phyloP scores from a whole-genome alignment of 2,113 vertebrate genomes.

The Salvelinus sp. region DNA sequence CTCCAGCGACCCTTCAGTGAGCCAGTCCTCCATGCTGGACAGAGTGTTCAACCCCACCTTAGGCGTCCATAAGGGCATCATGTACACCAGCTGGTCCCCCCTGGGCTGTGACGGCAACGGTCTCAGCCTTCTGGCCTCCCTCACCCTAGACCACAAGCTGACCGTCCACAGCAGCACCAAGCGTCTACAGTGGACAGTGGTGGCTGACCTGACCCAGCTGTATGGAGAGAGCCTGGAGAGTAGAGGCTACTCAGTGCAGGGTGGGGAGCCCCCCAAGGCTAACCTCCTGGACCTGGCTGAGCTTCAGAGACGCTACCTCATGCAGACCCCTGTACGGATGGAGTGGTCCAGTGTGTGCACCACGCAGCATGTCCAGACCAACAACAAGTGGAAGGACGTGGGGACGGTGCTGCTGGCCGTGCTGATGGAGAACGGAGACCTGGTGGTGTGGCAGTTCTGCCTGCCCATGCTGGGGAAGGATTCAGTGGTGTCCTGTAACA shows the following conservation, averaged over 20 bases:
- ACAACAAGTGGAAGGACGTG: slow-evolving; percentile 83
- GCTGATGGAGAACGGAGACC: slow-evolving; percentile 89
- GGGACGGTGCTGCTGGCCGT: slow-evolving; percentile 89
- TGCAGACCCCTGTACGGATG: slow-evolving; percentile 92
- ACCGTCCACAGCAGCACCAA: slow-evolving; percentile 85
- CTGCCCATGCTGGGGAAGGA: slow-evolving; percentile 79
- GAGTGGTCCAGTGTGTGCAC: slow-evolving; percentile 94
- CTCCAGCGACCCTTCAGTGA: slow-evolving; percentile 76
- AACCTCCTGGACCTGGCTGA: slow-evolving; percentile 78
- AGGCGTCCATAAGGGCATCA: slow-evolving; percentile 81
- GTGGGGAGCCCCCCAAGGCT: slow-evolving; percentile 53
- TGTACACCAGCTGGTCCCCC: slow-evolving; percentile 92
- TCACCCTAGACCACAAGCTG: slow-evolving; percentile 89
- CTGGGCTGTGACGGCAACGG: slow-evolving; percentile 84
- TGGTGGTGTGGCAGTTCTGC: slow-evolving; percentile 91
- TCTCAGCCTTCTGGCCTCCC: slow-evolving; percentile 85
- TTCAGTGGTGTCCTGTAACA: slow-evolving; percentile 85
- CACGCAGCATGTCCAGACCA: slow-evolving; percentile 83
- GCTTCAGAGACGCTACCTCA: slow-evolving; percentile 84
- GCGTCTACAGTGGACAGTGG: slow-evolving; percentile 82
- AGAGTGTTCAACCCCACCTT: slow-evolving; percentile 82
- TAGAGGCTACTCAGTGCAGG: slow-evolving; percentile 75
- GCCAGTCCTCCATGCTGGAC: slow-evolving; percentile 85
- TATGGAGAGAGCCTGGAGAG: slow-evolving; percentile 83
- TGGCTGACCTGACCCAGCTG: slow-evolving; percentile 83